Conservation (phyloP, 1,140 invertebrate genomes). For the Drosophila athabasca region DNA sequence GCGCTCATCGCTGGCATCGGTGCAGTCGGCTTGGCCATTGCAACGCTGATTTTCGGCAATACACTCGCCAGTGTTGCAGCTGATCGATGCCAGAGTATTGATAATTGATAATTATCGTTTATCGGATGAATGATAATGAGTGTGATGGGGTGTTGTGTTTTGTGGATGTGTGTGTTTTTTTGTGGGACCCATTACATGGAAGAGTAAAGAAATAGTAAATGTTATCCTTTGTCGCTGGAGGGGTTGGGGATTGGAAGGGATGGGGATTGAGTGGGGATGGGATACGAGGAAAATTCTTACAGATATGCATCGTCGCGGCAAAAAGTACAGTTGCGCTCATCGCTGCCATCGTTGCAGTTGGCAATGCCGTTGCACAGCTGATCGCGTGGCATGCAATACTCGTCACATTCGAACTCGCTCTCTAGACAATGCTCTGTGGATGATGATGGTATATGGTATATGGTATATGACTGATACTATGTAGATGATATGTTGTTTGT, state of each 20-base stretch:
- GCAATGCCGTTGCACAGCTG: constrained; percentile 90
- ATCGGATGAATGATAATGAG: constrained; percentile 22
- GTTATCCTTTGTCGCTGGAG: constrained; percentile 16
- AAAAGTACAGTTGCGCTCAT: constrained; percentile 88
- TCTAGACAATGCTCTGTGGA: constrained; percentile 77
- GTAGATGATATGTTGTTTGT: constrained; percentile 4
- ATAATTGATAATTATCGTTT: constrained; percentile 31
- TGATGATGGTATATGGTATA: constrained; percentile 26
- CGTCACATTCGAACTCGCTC: constrained; percentile 85
- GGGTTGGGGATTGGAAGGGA: neutral
- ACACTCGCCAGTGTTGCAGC: constrained; percentile 83
- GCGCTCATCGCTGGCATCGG: constrained; percentile 89
- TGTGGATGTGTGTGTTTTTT: constrained; percentile 26
- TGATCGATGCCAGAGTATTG: constrained; percentile 24
- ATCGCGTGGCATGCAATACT: constrained; percentile 88
- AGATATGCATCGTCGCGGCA: constrained; percentile 79
- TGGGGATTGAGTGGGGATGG: neutral
- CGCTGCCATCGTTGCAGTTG: constrained; percentile 90
- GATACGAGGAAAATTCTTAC: constrained; percentile 56
- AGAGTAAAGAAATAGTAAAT: constrained; percentile 39
- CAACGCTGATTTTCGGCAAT: constrained; percentile 85
- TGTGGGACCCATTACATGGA: constrained; percentile 42
- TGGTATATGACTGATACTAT: constrained; percentile 9
- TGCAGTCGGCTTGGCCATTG: constrained; percentile 88
- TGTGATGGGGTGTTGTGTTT: constrained; percentile 11